Evolutionary conservation across 2,888 invertebrate genomes (phyloP).

Genomic region (Amphipoea oculea): DNA sequence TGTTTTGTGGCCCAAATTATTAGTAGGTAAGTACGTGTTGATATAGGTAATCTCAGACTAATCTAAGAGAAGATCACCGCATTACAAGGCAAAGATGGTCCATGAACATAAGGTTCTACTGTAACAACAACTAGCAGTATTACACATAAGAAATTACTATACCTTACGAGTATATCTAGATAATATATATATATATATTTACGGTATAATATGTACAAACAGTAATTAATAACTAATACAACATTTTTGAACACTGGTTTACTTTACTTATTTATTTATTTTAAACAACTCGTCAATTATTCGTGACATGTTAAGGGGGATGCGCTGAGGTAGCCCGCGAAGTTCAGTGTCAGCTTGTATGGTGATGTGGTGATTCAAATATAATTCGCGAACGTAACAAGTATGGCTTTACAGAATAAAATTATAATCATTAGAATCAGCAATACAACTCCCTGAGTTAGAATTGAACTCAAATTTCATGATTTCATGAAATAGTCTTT

Average conservation of each 20-base stretch:
- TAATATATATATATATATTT: constrained; percentile 37
- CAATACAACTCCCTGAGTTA: not conserved
- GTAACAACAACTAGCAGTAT: constrained; percentile 1
- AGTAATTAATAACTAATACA: constrained; percentile 8
- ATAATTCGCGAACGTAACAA: not conserved
- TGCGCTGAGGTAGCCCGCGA: not conserved
- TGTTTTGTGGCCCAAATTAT: not conserved
- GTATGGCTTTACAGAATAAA: not conserved
- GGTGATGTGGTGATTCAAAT: not conserved
- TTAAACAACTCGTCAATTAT: not conserved
- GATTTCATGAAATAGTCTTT: not conserved
- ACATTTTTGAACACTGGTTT: constrained; percentile 34
- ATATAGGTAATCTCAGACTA: not conserved
- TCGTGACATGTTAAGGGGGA: not conserved
- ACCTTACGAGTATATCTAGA: constrained; percentile 22
- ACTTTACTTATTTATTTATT: constrained; percentile 10
- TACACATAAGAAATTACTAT: constrained; percentile 11
- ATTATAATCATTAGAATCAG: not conserved
- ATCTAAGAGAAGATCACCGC: not conserved
- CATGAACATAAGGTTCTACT: not conserved
- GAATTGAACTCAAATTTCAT: not conserved
- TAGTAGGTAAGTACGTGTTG: not conserved
- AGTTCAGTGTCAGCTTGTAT: not conserved
- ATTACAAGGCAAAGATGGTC: not conserved
- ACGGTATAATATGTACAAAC: constrained; percentile 22